phyloP scores from a whole-genome alignment of 2,113 vertebrate genomes.

The Pampusana beccarii region DNA sequence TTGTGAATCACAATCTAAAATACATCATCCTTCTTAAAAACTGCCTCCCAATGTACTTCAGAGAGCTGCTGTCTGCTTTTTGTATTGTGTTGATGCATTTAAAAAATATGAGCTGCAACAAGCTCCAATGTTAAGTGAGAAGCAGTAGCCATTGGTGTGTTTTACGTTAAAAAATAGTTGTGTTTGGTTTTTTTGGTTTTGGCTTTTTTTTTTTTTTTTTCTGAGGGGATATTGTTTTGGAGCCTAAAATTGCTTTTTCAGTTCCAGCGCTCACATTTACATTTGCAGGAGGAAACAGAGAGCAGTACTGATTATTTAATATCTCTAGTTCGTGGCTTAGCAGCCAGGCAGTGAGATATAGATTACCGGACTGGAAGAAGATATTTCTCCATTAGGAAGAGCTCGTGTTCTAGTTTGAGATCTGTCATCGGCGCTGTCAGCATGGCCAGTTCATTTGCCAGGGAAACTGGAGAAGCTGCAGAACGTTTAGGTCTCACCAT shows the following conservation, averaged over 20 bases:
- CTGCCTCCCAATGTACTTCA: neutral
- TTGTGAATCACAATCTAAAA: neutral
- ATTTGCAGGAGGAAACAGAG: slow-evolving; percentile 46
- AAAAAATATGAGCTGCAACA: neutral
- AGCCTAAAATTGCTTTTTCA: neutral
- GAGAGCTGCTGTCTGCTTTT: neutral
- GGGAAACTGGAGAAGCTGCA: neutral
- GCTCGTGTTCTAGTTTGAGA: neutral
- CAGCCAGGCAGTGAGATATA: neutral
- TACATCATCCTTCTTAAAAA: neutral
- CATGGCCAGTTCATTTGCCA: neutral
- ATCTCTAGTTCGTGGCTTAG: slow-evolving; percentile 2
- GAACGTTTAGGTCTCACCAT: neutral
- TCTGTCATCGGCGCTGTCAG: slow-evolving; percentile 2
- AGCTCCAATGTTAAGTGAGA: neutral
- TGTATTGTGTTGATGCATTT: neutral
- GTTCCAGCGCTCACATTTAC: neutral
- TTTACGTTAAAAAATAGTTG: neutral
- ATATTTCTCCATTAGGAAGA: slow-evolving; percentile 23
- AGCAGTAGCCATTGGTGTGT: neutral
- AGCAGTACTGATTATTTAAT: slow-evolving; percentile 1
- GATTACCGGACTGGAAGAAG: slow-evolving; percentile 17
- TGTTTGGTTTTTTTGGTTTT: too few species aligned
- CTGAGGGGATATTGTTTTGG: neutral
- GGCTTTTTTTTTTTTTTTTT: too few species aligned